Evolutionary conservation across 2,888 invertebrate species (phyloP).

Genomic region (Xiphydria camelus): DNA sequence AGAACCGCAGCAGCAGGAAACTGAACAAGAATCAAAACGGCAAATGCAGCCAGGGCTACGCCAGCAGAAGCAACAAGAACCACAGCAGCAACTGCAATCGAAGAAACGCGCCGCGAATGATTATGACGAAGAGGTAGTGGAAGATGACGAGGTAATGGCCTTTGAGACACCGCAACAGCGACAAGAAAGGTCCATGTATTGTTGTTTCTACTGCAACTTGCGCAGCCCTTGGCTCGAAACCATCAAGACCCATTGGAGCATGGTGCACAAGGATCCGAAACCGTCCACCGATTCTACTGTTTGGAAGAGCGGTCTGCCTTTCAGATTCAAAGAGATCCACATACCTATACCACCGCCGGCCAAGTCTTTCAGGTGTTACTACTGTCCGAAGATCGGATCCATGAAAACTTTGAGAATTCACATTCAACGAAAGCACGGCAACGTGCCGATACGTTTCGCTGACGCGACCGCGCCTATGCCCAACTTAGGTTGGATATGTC

Average conservation of each 20-base stretch:
- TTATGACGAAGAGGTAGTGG: slow-evolving; percentile 37
- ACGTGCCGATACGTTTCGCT: slow-evolving; percentile 30
- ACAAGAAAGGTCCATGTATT: slow-evolving; percentile 29
- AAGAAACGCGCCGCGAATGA: slow-evolving; percentile 24
- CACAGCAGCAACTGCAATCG: background rate
- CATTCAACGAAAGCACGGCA: slow-evolving; percentile 33
- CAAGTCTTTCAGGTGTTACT: slow-evolving; percentile 35
- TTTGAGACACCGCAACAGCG: background rate
- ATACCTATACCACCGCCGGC: slow-evolving; percentile 3
- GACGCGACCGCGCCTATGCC: slow-evolving; percentile 31
- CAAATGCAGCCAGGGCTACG: too few relatives aligned
- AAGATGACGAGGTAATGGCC: slow-evolving; percentile 24
- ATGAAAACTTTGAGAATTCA: slow-evolving; percentile 33
- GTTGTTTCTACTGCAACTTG: slow-evolving; percentile 44
- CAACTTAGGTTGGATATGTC: slow-evolving; percentile 47
- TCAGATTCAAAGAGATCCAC: slow-evolving; percentile 33
- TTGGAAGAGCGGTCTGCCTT: slow-evolving; percentile 26
- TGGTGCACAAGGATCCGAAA: slow-evolving; percentile 31
- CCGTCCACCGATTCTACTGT: slow-evolving; percentile 14
- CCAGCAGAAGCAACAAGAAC: too few relatives aligned
- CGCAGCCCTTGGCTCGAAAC: slow-evolving; percentile 35
- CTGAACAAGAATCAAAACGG: too few relatives aligned
- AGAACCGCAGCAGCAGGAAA: too few relatives aligned
- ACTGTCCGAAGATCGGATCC: slow-evolving; percentile 37
- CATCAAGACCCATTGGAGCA: slow-evolving; percentile 43